Evolutionary conservation across 2,797 vertebrate species (phyloP).

Genomic region (Sorex maritimensis): DNA sequence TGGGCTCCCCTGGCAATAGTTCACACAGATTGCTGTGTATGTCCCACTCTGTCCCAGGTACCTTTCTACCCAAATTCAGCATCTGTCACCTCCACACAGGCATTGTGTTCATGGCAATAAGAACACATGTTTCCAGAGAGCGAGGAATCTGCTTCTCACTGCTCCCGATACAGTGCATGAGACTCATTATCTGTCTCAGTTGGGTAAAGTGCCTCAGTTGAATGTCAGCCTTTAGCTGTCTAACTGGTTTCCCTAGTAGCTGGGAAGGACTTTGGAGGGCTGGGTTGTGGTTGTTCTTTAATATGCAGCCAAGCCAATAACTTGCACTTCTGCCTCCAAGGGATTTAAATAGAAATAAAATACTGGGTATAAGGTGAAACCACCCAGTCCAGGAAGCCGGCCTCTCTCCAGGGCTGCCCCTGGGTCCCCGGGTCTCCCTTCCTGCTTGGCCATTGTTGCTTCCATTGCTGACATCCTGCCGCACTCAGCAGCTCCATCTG

Average conservation of each 20-base stretch:
- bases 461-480: conserved; percentile 82
- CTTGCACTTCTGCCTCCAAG: conserved; percentile 34
- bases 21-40: background rate
- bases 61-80: background rate
- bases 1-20: too few relatives aligned
- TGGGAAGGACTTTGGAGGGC: conserved; percentile 48
- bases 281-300: conserved; percentile 44
- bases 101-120: background rate
- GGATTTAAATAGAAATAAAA: conserved; percentile 69
- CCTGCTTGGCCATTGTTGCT: conserved; percentile 78
- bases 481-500: conserved; percentile 87
- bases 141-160: background rate
- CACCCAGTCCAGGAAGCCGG: background rate
- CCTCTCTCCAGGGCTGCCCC: background rate
- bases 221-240: background rate
- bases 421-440: conserved; percentile 63
- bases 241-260: background rate
- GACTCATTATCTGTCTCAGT: background rate
- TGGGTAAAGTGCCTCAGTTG: background rate
- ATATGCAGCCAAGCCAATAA: conserved; percentile 12
- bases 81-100: fast-evolving
- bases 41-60: background rate
- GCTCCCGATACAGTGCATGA: background rate
- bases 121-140: background rate
- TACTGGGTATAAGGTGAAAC: background rate